A percentile compares a stretch with the other conserved stretches of the same genome.
Evolutionary conservation across 64 coral and sea anemone genomes (phyloP).

Genomic region (Stichodactyla mertensii): DNA sequence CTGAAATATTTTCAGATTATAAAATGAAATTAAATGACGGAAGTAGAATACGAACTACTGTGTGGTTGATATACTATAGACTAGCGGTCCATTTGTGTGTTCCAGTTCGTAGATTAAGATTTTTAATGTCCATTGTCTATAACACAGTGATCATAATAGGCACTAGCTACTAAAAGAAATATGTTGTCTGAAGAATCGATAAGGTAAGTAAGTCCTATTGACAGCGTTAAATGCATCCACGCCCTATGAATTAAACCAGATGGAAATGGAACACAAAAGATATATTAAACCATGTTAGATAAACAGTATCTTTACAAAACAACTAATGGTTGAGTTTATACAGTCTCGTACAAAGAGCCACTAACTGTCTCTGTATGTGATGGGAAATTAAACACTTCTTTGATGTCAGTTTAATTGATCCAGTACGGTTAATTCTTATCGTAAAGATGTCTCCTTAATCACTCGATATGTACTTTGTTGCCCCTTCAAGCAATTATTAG

Average conservation of each 20-base stretch:
- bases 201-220: neutral
- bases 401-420: constrained; percentile 9
- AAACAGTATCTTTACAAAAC: constrained; percentile 1
- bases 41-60: no score
- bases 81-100: neutral
- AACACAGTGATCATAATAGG: neutral
- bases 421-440: constrained; percentile 6
- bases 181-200: neutral
- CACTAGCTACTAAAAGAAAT: neutral
- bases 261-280: neutral
- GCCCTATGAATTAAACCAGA: constrained; percentile 10
- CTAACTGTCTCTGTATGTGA: neutral
- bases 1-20: no score
- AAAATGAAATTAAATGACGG: no score
- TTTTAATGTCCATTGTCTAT: neutral
- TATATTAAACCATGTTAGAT: neutral
- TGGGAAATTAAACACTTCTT: neutral
- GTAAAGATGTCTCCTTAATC: neutral
- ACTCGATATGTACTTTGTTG: neutral
- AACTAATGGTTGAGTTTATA: neutral
- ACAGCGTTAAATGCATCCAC: constrained; percentile 22
- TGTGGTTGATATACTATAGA: no score
- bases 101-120: neutral
- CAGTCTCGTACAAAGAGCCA: neutral
- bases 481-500: constrained; percentile 9